phyloP scores from a whole-genome alignment of 2,797 vertebrate species.

The Lacerta agilis region DNA sequence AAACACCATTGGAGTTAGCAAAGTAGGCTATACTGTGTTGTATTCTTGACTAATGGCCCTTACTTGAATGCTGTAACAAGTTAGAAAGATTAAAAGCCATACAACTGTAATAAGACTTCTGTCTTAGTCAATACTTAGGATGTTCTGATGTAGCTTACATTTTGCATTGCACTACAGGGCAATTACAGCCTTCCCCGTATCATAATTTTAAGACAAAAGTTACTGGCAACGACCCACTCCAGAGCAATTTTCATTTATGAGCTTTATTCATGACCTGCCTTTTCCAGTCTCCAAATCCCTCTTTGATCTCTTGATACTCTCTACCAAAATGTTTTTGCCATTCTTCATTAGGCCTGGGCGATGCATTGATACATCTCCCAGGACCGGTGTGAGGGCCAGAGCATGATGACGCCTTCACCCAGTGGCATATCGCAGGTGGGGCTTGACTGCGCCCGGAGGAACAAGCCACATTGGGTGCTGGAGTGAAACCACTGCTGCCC shows the following conservation, averaged over 20 bases:
- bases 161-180: background rate
- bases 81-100: background rate
- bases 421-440: too few species aligned
- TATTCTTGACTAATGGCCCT: background rate
- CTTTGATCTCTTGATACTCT: background rate
- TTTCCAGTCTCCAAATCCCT: background rate
- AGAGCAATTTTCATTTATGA: background rate
- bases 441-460: too few species aligned
- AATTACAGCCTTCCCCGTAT: background rate
- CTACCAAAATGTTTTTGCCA: background rate
- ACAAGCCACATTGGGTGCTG: too few species aligned
- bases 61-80: background rate
- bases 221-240: background rate
- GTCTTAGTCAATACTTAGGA: background rate
- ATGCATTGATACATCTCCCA: too few species aligned
- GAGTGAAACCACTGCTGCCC: too few species aligned
- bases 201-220: background rate
- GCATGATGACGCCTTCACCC: too few species aligned
- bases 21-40: background rate
- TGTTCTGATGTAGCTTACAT: background rate
- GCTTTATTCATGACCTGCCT: background rate
- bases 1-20: fast-evolving
- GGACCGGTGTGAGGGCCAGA: too few species aligned
- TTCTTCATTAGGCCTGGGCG: too few species aligned
- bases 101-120: constrained; percentile 1